Base-by-base conservation (phyloP, 2,888 invertebrate species). In the Melieria crassipennis region DNA sequence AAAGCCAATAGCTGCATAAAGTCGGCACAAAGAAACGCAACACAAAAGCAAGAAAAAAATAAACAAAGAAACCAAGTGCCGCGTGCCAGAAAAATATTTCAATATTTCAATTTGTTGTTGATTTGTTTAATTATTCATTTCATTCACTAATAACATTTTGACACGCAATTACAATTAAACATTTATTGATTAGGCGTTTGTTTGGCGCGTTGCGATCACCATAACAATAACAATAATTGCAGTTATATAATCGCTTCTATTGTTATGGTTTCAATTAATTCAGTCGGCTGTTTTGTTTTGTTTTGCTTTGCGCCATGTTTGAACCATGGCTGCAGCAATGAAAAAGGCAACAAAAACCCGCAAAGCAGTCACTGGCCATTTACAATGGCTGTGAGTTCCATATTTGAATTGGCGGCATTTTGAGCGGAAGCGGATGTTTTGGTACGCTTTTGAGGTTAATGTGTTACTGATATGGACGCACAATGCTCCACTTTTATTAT, bases 371-470 rank as follows among this genome's bases (percentile, higher is more conserved):
- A n/a, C 5, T 52, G 52, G n/a, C 6, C 5, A 11, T 9, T 11
- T 42, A 9, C 2, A 42, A 42, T 42, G 1, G 43, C 9, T 45
- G 61, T 7, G 10, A 61, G 45, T 43, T 45, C 7, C 45, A 10
- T 30, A 13, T 58, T 43, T 61, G 11, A 30, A 45, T 11, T 9
- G 13, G 13, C 5, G 45, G n/a, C 11, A 5, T 11, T 52, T 46
- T 48, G 16, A 48, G 63, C 63, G 63, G 63, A 63, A 63, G 63
- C 63, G 48, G 63, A 47, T 50, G 61, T 45, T 45, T 42, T 45
- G 7, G 7, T 61, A 45, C 13, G 45, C 9, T 61, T 42, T 30
- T 45, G 11, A 61, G 61, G 45, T 61, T 42, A 11, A 42, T 45
- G 11, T 61, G 43, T 9, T 43, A 5, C 45, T 4, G 2, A 43